phyloP scores from a whole-genome alignment of 2,797 vertebrate species.

The Phrynocephalus guinanensis region DNA sequence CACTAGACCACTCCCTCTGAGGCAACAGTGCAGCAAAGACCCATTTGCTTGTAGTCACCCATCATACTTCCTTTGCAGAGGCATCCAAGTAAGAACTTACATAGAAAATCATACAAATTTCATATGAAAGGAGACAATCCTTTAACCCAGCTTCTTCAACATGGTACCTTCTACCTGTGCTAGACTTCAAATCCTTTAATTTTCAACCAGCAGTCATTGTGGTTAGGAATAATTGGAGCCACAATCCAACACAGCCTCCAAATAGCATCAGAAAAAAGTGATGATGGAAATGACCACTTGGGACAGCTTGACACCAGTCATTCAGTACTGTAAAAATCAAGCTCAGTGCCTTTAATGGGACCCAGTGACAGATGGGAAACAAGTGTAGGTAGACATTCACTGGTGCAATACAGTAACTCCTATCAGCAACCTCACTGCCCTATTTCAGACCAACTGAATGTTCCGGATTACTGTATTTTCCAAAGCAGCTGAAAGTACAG shows the following conservation, averaged over 20 bases:
- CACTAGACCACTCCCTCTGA: not conserved
- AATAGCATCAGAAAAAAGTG: not conserved
- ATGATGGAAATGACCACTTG: not conserved
- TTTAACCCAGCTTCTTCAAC: not conserved
- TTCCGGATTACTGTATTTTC: not conserved
- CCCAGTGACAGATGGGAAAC: not conserved
- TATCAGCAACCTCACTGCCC: not conserved
- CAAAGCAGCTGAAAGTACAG: not conserved
- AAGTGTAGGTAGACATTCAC: not conserved
- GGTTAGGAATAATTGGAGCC: not conserved
- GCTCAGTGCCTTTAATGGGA: not conserved
- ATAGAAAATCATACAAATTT: not conserved
- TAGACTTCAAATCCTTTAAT: not conserved
- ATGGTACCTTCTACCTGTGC: not conserved
- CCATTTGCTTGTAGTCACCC: not conserved
- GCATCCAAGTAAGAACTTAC: not conserved
- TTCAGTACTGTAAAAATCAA: not conserved
- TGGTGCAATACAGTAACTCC: not conserved
- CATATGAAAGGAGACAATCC: not conserved
- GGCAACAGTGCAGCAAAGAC: not conserved
- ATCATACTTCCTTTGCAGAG: not conserved
- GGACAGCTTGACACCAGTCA: not conserved
- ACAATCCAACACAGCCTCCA: not conserved
- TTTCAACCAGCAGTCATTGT: not conserved
- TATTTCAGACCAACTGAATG: not conserved